Evolutionary conservation across 2,113 vertebrate genomes (phyloP).

Genomic region (Poicephalus gulielmi): DNA sequence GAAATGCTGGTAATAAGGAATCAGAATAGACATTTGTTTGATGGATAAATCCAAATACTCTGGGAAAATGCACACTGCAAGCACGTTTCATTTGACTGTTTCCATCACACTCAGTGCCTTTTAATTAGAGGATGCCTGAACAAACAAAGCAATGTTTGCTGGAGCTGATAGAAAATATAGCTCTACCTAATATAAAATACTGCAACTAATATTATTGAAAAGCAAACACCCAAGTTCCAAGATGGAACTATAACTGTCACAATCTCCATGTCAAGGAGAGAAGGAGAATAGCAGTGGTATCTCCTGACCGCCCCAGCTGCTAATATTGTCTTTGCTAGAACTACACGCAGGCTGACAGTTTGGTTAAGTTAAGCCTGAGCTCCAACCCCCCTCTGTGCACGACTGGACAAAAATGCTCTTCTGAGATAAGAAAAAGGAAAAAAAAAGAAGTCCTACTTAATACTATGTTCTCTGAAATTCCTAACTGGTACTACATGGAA

Average conservation of each 20-base stretch:
- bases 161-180: constrained; percentile 1
- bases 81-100: constrained; percentile 10
- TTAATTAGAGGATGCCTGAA: constrained; percentile 37
- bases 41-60: not conserved
- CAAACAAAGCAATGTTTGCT: constrained; percentile 18
- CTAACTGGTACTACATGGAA: not conserved
- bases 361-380: not conserved
- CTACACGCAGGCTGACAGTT: fast-evolving
- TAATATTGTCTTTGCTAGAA: not conserved
- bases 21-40: not conserved
- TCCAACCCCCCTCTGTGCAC: not conserved
- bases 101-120: not conserved
- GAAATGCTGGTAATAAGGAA: not conserved
- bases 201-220: not conserved
- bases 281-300: not conserved
- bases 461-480: not conserved
- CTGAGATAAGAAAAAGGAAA: not conserved
- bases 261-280: not conserved
- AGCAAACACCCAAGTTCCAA: not conserved
- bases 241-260: not conserved
- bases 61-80: not conserved
- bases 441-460: not conserved
- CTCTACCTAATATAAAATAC: not conserved
- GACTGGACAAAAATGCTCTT: not conserved
- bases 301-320: not conserved